Base-by-base conservation (phyloP, 2,888 invertebrate species). In the Poecilobothrus nobilitatus region DNA sequence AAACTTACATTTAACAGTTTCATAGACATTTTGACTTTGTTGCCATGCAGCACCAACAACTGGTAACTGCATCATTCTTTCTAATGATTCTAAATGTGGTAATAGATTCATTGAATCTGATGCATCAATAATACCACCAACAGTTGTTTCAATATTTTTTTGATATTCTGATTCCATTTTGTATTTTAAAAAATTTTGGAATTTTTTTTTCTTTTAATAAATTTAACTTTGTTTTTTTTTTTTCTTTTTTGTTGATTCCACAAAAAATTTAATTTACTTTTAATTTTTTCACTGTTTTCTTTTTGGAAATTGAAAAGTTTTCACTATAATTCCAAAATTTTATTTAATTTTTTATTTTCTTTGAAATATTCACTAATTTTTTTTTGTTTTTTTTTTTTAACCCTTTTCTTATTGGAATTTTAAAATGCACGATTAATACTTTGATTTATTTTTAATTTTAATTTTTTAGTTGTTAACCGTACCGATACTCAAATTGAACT, bases 1-100 rank as follows among this genome's bases (percentile, higher is more conserved):
- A n/a, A 34, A 71, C 78, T 78, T 78, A 86, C 86, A 82, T 85
- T 86, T 83, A 64, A 86, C 84, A 83, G 84, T 86, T 74, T 81
- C 85, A 73, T 86, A 86, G 71, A 86, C 81, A 75, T 79, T 84
- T 72, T 84, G 84, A 67, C 85, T 84, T 69, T 85, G 85, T 76
- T 85, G 83, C 76, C 85, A 83, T 33, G 86, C 85, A 27, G 84
- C 83, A 75, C 85, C 86, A 10, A 86, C 84, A 15, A 85, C 83
- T 1, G 86, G 86, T 68, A 86, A 75, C 74, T 85, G 84, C 73
- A 84, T 81, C 75, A 86, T 83, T 70, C 86, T 81, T 74, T 86
- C 84, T 61, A 86, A 79, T 18, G 85, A 85, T 74, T 86, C 85
- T 78, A 86, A 77, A 74, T 84, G 82, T 63, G 82, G 81, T 73